Conservation (phyloP, 1,140 invertebrate genomes). For the Dendrolimus punctatus region DNA sequence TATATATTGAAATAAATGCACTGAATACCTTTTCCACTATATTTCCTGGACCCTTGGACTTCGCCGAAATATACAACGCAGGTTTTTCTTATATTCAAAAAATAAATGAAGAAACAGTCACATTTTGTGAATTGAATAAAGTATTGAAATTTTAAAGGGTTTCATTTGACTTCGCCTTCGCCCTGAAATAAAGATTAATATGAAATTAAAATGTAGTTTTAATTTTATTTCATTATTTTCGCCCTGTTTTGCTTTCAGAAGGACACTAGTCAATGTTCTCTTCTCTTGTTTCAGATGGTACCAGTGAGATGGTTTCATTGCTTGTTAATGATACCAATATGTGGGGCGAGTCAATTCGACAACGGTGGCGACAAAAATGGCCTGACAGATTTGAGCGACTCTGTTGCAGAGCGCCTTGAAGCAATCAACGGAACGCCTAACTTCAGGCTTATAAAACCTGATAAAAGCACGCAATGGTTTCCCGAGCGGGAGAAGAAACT, state of each 20-base stretch:
- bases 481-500: constrained; percentile 70
- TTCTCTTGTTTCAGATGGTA: constrained; percentile 59
- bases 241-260: constrained; percentile 14
- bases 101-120: constrained; percentile 2
- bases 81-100: background rate
- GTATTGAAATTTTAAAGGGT: constrained; percentile 47
- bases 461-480: constrained; percentile 72
- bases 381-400: constrained; percentile 35
- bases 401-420: constrained; percentile 51
- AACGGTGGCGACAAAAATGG: constrained; percentile 49
- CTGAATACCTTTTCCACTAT: constrained; percentile 8
- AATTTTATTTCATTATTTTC: constrained; percentile 44
- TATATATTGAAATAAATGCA: constrained; percentile 3
- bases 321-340: constrained; percentile 26
- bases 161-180: constrained; percentile 58
- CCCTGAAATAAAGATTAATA: constrained; percentile 63
- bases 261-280: constrained; percentile 22
- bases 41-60: constrained; percentile 15
- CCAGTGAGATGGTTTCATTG: constrained; percentile 31
- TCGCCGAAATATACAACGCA: background rate
- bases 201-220: constrained; percentile 62
- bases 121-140: constrained; percentile 26
- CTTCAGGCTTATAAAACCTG: constrained; percentile 68
- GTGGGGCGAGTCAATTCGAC: constrained; percentile 44
- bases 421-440: constrained; percentile 71